Evolutionary conservation across 35 echinoderm and acorn worm species (phyloP).

Genomic region (Lytechinus variegatus): DNA sequence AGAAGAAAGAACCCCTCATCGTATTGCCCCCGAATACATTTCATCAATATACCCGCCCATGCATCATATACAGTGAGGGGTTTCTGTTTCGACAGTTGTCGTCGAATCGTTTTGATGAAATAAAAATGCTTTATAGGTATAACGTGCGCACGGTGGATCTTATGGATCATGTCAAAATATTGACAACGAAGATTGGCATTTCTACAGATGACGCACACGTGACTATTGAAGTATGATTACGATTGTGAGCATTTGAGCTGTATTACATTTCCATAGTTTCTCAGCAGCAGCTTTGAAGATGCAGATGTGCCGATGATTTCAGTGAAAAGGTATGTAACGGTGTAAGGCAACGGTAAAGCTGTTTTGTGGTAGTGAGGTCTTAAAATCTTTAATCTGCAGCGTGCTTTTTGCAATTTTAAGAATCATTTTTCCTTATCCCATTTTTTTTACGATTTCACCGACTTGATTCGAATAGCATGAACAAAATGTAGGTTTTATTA

Average conservation of each 20-base stretch:
- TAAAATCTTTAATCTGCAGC: background rate
- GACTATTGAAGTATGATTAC: background rate
- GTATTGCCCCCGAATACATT: background rate
- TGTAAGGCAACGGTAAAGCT: background rate
- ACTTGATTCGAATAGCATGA: too few species aligned
- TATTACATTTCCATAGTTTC: background rate
- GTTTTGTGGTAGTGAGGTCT: background rate
- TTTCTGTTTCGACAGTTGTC: constrained; percentile 1
- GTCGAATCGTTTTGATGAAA: background rate
- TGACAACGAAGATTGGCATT: background rate
- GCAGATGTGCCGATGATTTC: background rate
- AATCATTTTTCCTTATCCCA: too few species aligned
- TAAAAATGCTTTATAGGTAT: background rate
- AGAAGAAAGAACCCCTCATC: background rate
- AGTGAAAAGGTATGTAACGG: background rate
- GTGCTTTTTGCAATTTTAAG: too few species aligned
- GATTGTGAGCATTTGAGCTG: background rate
- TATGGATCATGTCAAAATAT: background rate
- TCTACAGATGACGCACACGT: background rate
- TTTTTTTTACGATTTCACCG: too few species aligned
- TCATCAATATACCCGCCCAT: background rate
- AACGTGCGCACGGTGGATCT: background rate
- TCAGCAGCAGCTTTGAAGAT: background rate
- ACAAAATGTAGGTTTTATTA: too few species aligned
- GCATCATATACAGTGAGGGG: background rate